Base-by-base conservation (phyloP, 2,113 vertebrate species). In the Labeo rohita region DNA sequence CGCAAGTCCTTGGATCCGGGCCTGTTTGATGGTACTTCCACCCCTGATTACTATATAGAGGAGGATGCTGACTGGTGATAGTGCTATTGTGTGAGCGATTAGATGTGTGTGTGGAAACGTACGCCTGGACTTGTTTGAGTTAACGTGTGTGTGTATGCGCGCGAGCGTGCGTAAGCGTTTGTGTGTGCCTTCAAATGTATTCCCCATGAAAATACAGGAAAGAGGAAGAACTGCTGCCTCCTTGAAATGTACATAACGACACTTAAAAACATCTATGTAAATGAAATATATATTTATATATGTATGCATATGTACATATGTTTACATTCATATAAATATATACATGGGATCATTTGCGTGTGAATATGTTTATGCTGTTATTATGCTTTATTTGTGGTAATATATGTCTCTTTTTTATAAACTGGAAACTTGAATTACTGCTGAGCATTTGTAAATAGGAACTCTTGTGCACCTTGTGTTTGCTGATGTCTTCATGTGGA, bases 391-490 rank as follows among this genome's bases (percentile, higher is more conserved):
- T 92, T 90, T 93, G 65, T 95, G 92, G 91, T 92, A 90, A 78
- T 90, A 77, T 89, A 65, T 88, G 75, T 93, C 90, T 89, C 75
- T 76, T 93, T 93, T 93, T 95, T 95, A 96, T 91, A 87, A 96
- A 98, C 97, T 97, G 96, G 96, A 97, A 95, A 97, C 97, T 98
- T 98, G 97, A 98, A 98, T 96, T 97, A 97, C 97, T 96, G 95
- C 95, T 97, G 96, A 93, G 93, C 95, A 96, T 97, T 94, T 99
- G 97, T 98, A 97, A 96, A 98, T 98, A 98, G 94, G 93, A 93
- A 91, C 92, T 93, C 85, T 95, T 93, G 95, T 97, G 96, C 95
- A 96, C 94, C 94, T 96, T 94, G 96, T 97, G 95, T 96, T 96
- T 96, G 94, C 96, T 94, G 91, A 94, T 92, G 94, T 95, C 93